phyloP scores from a whole-genome alignment of 2,888 invertebrate species.

The Lasioglossum malachurum region DNA sequence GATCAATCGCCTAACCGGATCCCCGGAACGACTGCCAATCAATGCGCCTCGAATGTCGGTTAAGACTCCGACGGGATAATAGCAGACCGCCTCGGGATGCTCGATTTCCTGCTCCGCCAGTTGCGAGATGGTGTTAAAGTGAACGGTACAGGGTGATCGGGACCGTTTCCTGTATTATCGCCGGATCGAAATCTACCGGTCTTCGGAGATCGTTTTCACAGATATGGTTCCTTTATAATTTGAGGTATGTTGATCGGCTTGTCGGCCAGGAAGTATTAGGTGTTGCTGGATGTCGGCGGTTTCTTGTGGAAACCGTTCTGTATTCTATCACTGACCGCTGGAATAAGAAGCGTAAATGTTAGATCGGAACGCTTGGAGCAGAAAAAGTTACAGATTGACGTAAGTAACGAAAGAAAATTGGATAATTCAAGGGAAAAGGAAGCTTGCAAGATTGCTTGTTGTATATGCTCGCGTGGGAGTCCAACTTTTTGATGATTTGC shows the following conservation, averaged over 20 bases:
- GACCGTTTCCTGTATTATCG: constrained; percentile 4
- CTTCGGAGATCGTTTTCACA: not conserved
- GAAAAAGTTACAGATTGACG: not conserved
- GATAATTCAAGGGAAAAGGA: not conserved
- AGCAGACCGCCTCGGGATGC: constrained; percentile 17
- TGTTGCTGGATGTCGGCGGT: not conserved
- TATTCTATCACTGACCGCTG: not conserved
- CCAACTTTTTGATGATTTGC: not conserved
- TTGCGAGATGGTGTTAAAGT: not conserved
- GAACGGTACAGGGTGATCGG: constrained; percentile 1
- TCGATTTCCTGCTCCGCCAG: constrained; percentile 14
- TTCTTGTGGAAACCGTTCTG: not conserved
- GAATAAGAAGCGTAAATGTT: not conserved
- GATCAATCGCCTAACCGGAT: constrained; percentile 80
- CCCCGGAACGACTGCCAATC: constrained; percentile 75
- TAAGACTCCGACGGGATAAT: constrained; percentile 18
- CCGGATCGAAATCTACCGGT: not conserved
- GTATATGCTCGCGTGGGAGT: not conserved
- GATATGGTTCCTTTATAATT: constrained; percentile 6
- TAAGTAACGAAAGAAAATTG: not conserved
- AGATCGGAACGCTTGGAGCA: not conserved
- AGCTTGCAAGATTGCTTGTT: not conserved
- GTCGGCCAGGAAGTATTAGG: not conserved
- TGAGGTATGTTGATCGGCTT: not conserved
- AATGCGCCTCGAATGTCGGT: constrained; percentile 49